Evolutionary conservation across 2,113 vertebrate genomes (phyloP).

Genomic region (Ctenomys sociabilis): DNA sequence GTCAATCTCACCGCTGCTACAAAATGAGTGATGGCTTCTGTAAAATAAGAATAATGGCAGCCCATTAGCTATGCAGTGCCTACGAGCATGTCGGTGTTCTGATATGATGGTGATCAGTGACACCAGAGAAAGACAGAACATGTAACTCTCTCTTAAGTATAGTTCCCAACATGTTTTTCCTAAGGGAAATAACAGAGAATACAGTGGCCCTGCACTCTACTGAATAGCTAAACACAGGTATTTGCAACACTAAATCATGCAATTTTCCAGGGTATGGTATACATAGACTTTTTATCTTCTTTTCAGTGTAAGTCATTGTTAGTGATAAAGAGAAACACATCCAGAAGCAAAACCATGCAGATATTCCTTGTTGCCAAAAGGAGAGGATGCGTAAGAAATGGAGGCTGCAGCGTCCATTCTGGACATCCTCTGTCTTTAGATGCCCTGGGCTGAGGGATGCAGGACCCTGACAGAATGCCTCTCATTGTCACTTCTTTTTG

Average conservation of each 20-base stretch:
- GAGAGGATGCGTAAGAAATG: background rate
- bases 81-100: background rate
- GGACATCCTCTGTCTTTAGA: background rate
- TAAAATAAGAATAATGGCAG: background rate
- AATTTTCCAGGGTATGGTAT: conserved; percentile 54
- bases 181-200: background rate
- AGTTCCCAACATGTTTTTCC: background rate
- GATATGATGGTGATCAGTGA: background rate
- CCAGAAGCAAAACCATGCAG: conserved; percentile 18
- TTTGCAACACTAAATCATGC: conserved; percentile 60
- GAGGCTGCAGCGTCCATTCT: accelerated
- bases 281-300: background rate
- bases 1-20: background rate
- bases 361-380: background rate
- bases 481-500: background rate
- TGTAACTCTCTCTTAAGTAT: background rate
- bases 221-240: conserved; percentile 49
- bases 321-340: conserved; percentile 1
- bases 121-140: conserved; percentile 10
- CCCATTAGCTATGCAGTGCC: background rate
- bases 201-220: background rate
- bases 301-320: conserved; percentile 43
- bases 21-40: too few relatives aligned
- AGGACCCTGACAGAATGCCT: background rate
- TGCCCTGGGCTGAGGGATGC: accelerated